phyloP scores from a whole-genome alignment of 2,797 vertebrate species.

The Notolabrus celidotus region DNA sequence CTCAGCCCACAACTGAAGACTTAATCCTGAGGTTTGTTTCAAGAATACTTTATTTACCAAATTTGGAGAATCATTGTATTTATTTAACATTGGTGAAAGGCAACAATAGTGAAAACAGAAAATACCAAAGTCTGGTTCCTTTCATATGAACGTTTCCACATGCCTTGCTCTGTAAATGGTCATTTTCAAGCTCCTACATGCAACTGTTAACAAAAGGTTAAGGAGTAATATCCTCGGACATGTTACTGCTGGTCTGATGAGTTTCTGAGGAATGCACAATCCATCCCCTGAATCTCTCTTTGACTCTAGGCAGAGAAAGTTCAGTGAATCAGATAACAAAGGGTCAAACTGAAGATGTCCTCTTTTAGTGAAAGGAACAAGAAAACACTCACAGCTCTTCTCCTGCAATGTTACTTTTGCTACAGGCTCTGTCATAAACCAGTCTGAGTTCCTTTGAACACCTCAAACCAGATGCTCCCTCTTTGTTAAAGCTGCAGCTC shows the following conservation, averaged over 20 bases:
- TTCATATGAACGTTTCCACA: neutral
- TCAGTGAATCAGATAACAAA: constrained; percentile 18
- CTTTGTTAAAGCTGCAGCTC: constrained; percentile 4
- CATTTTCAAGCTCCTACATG: neutral
- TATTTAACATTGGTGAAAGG: no score
- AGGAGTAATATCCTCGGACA: neutral
- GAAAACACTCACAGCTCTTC: constrained; percentile 20
- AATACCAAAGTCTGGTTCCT: constrained; percentile 7
- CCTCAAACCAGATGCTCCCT: constrained; percentile 19
- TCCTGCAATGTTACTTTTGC: neutral
- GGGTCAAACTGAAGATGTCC: constrained; percentile 24
- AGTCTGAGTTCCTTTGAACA: constrained; percentile 13
- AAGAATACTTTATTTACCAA: neutral
- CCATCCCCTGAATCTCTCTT: constrained; percentile 1
- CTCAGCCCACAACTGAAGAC: neutral
- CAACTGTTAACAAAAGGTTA: constrained; percentile 26
- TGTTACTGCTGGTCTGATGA: constrained; percentile 14
- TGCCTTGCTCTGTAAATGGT: neutral
- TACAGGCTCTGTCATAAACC: constrained; percentile 23
- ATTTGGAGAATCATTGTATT: neutral
- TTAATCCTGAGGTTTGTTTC: neutral
- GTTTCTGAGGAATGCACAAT: constrained; percentile 7
- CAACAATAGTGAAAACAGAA: neutral
- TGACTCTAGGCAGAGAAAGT: constrained; percentile 13
- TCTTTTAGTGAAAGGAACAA: constrained; percentile 17